A percentile compares a stretch with the other conserved stretches of the same genome.
Conservation (phyloP, 1,140 invertebrate genomes). For the Paralvinella palmiformis region DNA sequence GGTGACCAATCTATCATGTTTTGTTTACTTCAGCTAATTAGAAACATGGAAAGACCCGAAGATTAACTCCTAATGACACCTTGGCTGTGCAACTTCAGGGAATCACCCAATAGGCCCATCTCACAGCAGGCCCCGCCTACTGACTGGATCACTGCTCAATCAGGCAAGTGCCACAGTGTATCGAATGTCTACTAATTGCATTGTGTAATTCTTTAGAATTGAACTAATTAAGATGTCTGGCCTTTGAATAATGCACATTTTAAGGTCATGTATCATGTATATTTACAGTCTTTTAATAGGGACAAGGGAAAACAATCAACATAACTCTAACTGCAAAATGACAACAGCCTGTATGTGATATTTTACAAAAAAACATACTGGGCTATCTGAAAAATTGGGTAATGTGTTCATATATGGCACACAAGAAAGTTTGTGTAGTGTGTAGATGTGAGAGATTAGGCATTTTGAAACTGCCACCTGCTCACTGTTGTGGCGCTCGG, state of each 20-base stretch:
- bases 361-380: not conserved
- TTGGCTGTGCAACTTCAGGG: too few species aligned
- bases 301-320: not conserved
- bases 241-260: not conserved
- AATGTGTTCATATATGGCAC: not conserved
- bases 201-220: not conserved
- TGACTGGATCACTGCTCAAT: not conserved
- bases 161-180: not conserved
- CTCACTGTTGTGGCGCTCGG: not conserved
- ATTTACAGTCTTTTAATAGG: not conserved
- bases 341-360: not conserved
- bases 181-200: not conserved
- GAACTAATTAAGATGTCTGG: not conserved
- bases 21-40: too few species aligned
- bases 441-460: conserved; percentile 1
- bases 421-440: not conserved
- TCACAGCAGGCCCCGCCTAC: too few species aligned
- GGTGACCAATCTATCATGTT: not conserved
- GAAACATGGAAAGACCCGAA: too few species aligned
- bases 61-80: too few species aligned
- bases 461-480: not conserved
- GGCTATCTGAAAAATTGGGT: not conserved
- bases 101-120: too few species aligned
- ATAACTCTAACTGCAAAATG: not conserved
- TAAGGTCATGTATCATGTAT: not conserved